phyloP scores from a whole-genome alignment of 2,113 vertebrate species.

The Brienomyrus brachyistius region DNA sequence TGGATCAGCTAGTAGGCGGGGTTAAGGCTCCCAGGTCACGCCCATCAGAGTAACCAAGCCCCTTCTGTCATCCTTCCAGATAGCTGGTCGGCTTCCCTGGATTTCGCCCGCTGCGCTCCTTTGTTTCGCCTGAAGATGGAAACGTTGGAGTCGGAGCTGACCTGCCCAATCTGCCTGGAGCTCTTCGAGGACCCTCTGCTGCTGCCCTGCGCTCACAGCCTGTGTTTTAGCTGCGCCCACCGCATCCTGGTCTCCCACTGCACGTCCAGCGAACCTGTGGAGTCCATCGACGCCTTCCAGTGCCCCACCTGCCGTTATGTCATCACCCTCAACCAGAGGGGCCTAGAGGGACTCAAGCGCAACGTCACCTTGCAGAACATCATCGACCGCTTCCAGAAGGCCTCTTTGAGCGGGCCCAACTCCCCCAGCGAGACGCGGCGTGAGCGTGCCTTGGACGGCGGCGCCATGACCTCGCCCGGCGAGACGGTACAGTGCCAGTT shows the following conservation, averaged over 20 bases:
- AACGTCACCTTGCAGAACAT: slow-evolving; percentile 97
- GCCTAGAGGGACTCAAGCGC: slow-evolving; percentile 90
- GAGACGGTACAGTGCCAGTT: slow-evolving; percentile 94
- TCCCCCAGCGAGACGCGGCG: slow-evolving; percentile 50
- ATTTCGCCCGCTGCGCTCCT: slow-evolving; percentile 83
- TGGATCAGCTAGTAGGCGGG: background rate
- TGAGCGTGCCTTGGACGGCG: slow-evolving; percentile 52
- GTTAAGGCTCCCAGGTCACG: background rate
- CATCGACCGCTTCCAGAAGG: slow-evolving; percentile 90
- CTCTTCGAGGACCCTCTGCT: slow-evolving; percentile 93
- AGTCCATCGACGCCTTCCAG: slow-evolving; percentile 89
- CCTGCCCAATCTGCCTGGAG: slow-evolving; percentile 98
- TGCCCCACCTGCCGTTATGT: slow-evolving; percentile 96
- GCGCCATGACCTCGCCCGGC: slow-evolving; percentile 76
- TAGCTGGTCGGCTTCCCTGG: slow-evolving; percentile 86
- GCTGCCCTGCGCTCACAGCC: slow-evolving; percentile 91
- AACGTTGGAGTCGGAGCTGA: slow-evolving; percentile 97
- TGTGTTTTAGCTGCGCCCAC: slow-evolving; percentile 91
- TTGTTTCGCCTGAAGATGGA: slow-evolving; percentile 94
- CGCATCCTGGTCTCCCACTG: slow-evolving; percentile 91
- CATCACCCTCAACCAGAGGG: slow-evolving; percentile 88
- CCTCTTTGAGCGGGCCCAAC: slow-evolving; percentile 75
- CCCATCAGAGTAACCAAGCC: slow-evolving; percentile 57
- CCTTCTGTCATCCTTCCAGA: slow-evolving; percentile 64
- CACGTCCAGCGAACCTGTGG: slow-evolving; percentile 83